Base-by-base conservation (phyloP, 2,797 vertebrate genomes). In the Triplophysa bombifrons region DNA sequence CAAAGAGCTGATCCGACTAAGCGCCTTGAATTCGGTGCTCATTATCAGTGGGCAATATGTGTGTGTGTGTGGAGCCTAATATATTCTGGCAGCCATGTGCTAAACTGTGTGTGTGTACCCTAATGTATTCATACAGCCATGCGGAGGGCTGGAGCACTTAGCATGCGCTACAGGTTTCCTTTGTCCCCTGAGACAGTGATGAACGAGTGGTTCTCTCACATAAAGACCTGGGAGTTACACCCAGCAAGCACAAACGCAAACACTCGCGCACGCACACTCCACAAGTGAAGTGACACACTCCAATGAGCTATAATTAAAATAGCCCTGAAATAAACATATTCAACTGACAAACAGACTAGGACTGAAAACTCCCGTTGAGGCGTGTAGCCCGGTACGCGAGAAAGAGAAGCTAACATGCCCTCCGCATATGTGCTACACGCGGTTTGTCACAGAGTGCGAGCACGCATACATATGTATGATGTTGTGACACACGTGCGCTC, bases 181-280 rank as follows among this genome's bases (percentile, higher is more conserved):
- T 88, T 90, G 87, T 90, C 86, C 87, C 87, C 22, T 61, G 82
- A 88, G 88, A 89, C 87, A 89, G 87, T 90, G 88, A 88, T 90
- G 85, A 87, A 90, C 87, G 86, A 90, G 84, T 82, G 83, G 76
- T 86, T 86, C 85, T 84, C 74, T 73, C 83, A 88, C 87, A 87
- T 84, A 87, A 88, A 90, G 86, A 85, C 82, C 82, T 63, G 80
- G 66, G 73, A 86, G 85, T 87, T 87, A 82, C 80, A 79, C 74
- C 80, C 82, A 84, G 80, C 77, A 83, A 85, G 80, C 80, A 71
- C 72, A 73, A 72, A 80, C 60, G 72, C 83, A 86, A 80, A 79
- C 76, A 85, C 80, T 83, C 77, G 69, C 67, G 51, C 68, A 25
- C 80, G 78, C 55, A 74, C 30, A 83, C 77, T 76, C 77, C 72